phyloP scores from a whole-genome alignment of 2,888 invertebrate genomes.

The Harpalus rufipes region DNA sequence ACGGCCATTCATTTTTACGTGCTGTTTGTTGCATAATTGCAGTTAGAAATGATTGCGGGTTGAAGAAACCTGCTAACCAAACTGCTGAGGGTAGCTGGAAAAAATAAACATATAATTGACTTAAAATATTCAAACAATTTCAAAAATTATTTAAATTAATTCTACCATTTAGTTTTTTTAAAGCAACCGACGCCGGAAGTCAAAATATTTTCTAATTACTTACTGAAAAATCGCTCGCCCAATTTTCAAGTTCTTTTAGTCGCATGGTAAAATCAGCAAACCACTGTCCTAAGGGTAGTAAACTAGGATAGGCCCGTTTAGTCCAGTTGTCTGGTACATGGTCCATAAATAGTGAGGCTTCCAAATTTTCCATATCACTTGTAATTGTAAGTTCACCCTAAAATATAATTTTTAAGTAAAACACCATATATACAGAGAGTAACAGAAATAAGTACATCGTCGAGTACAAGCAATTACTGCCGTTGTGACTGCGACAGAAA shows the following conservation, averaged over 20 bases:
- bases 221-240: conserved; percentile 92
- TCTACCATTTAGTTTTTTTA: too few relatives aligned
- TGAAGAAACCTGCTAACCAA: conserved; percentile 97
- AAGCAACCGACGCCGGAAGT: too few relatives aligned
- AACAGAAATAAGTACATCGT: too few relatives aligned
- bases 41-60: conserved; percentile 97
- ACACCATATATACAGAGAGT: not conserved
- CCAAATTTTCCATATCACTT: conserved; percentile 92
- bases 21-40: conserved; percentile 99
- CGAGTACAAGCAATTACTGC: too few relatives aligned
- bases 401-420: conserved; percentile 47
- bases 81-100: conserved; percentile 88
- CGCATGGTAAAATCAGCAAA: conserved; percentile 90
- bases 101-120: too few relatives aligned
- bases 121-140: not conserved
- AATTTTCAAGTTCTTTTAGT: conserved; percentile 89
- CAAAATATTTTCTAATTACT: too few relatives aligned
- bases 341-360: conserved; percentile 93
- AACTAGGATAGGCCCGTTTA: conserved; percentile 92
- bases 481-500: too few relatives aligned
- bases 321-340: conserved; percentile 93
- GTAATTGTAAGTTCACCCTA: conserved; percentile 96
- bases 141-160: too few relatives aligned
- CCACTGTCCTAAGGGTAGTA: conserved; percentile 91
- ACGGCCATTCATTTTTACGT: conserved; percentile 96